phyloP scores from a whole-genome alignment of 2,888 invertebrate species.

The Lasioglossum pauxillum region DNA sequence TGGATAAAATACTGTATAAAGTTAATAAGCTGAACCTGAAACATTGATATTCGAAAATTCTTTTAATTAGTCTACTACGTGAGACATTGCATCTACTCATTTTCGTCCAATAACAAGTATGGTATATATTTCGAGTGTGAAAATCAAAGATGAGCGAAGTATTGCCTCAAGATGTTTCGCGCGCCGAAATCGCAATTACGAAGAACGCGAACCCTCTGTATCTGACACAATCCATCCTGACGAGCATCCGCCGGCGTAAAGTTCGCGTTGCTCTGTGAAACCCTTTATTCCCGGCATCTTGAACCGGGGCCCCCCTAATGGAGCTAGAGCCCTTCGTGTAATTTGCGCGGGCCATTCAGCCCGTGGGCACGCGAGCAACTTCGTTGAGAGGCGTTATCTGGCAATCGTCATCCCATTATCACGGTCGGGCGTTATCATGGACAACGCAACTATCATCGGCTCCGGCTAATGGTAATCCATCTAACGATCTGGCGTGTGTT shows the following conservation, averaged over 20 bases:
- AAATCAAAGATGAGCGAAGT: neutral
- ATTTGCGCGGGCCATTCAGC: neutral
- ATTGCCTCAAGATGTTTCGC: neutral
- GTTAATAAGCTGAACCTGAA: no score
- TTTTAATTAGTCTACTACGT: no score
- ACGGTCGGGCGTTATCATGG: constrained; percentile 25
- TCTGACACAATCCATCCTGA: constrained; percentile 2
- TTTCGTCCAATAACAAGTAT: no score
- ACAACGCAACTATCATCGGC: constrained; percentile 22
- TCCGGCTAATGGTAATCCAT: constrained; percentile 18
- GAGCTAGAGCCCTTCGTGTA: neutral
- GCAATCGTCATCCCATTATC: constrained; percentile 45
- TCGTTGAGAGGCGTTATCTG: constrained; percentile 20
- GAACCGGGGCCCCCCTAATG: neutral
- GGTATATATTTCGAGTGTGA: neutral
- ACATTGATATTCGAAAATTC: no score
- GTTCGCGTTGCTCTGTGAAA: neutral
- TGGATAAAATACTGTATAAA: no score
- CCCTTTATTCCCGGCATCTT: neutral
- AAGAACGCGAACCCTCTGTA: neutral
- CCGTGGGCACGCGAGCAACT: constrained; percentile 16
- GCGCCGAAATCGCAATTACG: neutral
- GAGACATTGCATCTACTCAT: no score
- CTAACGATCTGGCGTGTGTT: constrained; percentile 34
- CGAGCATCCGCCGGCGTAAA: neutral